These are phyloP conservation scores for Microctonus hyperodae DNA, from an alignment of 2,888 invertebrate genomes.

Conservation along the genomic window DNA sequence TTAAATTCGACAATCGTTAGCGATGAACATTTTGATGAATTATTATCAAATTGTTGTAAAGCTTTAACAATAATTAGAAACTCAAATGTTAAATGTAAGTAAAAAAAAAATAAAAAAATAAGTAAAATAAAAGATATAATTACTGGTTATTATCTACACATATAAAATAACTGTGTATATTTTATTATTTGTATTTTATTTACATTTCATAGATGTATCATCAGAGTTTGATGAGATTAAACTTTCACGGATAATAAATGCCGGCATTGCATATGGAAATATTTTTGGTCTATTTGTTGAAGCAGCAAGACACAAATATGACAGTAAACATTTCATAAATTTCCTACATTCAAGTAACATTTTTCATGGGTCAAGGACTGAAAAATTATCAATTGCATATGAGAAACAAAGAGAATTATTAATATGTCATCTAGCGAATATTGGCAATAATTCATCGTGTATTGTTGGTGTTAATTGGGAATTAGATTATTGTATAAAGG, in stretches of 20 bases:
- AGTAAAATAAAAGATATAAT: too few relatives aligned
- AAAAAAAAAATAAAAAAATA: too few relatives aligned
- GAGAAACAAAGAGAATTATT: slow-evolving; percentile 46
- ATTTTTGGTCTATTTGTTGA: slow-evolving; percentile 53
- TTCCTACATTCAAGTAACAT: slow-evolving; percentile 45
- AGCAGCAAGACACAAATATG: slow-evolving; percentile 51
- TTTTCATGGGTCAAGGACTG: slow-evolving; percentile 42
- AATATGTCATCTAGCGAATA: slow-evolving; percentile 48
- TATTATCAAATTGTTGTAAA: slow-evolving; percentile 44
- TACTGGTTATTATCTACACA: too few relatives aligned
- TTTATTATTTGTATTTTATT: background rate
- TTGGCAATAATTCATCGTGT: slow-evolving; percentile 54
- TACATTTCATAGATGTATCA: background rate
- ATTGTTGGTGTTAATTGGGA: slow-evolving; percentile 60
- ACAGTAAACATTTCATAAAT: slow-evolving; percentile 46
- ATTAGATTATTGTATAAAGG: slow-evolving; percentile 60
- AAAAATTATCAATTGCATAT: slow-evolving; percentile 52
- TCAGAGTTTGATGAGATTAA: background rate
- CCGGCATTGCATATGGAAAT: slow-evolving; percentile 46
- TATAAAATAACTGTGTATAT: slow-evolving; percentile 6
- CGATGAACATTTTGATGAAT: slow-evolving; percentile 48
- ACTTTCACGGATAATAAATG: slow-evolving; percentile 47
- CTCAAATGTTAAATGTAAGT: slow-evolving; percentile 47
- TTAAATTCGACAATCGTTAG: slow-evolving; percentile 46
- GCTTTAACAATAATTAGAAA: slow-evolving; percentile 43